Evolutionary conservation across 2,888 invertebrate species (phyloP), one percentile per base, ranked within the genome.

Genomic region (Tetragonula carbonaria): DNA sequence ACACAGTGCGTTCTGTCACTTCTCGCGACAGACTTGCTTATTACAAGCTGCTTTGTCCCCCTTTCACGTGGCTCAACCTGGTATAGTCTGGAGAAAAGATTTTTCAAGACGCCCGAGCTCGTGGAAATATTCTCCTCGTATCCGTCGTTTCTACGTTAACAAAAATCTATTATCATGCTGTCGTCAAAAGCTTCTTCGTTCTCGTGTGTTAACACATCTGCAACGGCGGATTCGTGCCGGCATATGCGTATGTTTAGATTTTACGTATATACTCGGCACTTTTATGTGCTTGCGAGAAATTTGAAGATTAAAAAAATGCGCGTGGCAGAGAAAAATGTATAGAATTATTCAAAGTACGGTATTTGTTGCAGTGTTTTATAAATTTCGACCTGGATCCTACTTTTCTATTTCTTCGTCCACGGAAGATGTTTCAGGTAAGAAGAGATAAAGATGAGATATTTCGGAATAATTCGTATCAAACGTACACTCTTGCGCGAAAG

Each of bases 11-110:
- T 55, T 55, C 38, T 55, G 73, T 72, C 73, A 66, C 78, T 63
- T 73, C 28, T 28, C 51, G 77, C 77, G 53, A 55, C 74, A 21
- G n/a, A 74, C 51, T n/a, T 65, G 28, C 63, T 74, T 74, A 74
- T 74, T 74, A 63, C 33, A 8, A 11, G 62, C 33, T 50, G n/a
- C 57, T 51, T 28, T 65, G 74, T 74, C 16, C 74, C 33, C 63
- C 45, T 63, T 50, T 63, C 63, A 38, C 33, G 51, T 51, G 33
- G 21, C 16, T 45, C 45, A 45, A 45, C 28, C 8, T 63, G 6
- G 8, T n/a, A 11, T 14, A 33, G 50, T 51, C 63, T 33, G 62
- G 23, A 18, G 14, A 21, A 33, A 51, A 63, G n/a, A n/a, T 51
- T 21, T n/a, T 21, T 28, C 28, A 28, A 8, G 13, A 33, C 18